phyloP scores from a whole-genome alignment of 2,888 invertebrate genomes.

The Quadroppia sp. region DNA sequence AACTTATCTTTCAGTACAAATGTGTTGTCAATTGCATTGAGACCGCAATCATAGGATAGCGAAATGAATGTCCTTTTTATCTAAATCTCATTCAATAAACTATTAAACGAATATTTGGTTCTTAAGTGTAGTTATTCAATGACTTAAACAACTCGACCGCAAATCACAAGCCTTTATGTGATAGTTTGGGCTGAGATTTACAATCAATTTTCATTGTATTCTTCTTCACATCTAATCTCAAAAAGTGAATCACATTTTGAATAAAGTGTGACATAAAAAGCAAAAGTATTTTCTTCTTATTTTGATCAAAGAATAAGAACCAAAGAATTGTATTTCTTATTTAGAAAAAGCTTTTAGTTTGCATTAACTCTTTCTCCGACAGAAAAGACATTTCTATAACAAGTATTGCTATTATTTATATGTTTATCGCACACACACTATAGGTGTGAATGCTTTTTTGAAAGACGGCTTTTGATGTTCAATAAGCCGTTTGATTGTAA shows the following conservation, averaged over 20 bases:
- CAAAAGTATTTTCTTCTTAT: background rate
- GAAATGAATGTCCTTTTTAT: background rate
- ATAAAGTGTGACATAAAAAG: conserved; percentile 27
- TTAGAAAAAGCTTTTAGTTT: conserved; percentile 14
- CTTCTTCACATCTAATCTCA: conserved; percentile 5
- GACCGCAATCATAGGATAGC: too few relatives aligned
- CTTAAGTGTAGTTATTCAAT: conserved; percentile 19
- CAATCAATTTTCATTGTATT: conserved; percentile 18
- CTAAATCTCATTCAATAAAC: background rate
- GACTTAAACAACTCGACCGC: conserved; percentile 14
- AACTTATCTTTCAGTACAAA: too few relatives aligned
- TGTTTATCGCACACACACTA: background rate
- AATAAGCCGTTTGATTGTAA: background rate
- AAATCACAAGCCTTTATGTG: background rate
- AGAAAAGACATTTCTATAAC: background rate
- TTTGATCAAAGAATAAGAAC: background rate
- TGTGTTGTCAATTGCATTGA: too few relatives aligned
- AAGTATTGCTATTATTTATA: background rate
- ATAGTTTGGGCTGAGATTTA: background rate
- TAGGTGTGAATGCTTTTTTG: background rate
- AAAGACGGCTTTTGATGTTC: background rate
- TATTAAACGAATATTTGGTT: conserved; percentile 29
- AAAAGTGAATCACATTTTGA: background rate
- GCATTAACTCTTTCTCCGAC: conserved; percentile 5
- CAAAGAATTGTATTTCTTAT: background rate